Evolutionary conservation across 2,888 invertebrate genomes (phyloP).

Genomic region (Drosophila barbarae): DNA sequence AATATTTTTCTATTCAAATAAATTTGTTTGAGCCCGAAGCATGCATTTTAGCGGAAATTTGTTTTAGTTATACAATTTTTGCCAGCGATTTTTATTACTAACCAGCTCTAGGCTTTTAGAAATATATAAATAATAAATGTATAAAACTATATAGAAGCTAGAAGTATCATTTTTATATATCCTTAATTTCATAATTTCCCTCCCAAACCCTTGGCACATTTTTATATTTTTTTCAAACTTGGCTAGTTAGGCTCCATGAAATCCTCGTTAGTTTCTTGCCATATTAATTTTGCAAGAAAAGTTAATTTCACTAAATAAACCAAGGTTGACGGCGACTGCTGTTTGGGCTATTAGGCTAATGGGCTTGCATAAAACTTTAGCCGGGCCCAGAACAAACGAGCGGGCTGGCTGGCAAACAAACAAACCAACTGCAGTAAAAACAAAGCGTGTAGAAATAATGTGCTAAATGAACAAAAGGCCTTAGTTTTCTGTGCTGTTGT

Average conservation of each 20-base stretch:
- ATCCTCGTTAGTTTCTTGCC: conserved; percentile 1
- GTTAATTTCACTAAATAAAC: conserved; percentile 54
- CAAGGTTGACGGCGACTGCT: conserved; percentile 26
- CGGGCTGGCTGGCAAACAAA: conserved; percentile 14
- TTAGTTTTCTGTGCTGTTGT: conserved; percentile 1
- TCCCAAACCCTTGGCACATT: background rate
- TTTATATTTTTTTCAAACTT: background rate
- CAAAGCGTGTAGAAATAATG: conserved; percentile 66
- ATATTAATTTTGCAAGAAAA: conserved; percentile 38
- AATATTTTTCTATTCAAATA: background rate
- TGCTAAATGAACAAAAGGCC: conserved; percentile 54
- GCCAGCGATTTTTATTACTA: background rate
- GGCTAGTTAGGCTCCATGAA: conserved; percentile 2
- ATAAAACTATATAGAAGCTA: background rate
- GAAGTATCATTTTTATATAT: background rate
- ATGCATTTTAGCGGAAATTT: accelerated
- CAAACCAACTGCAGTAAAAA: conserved; percentile 50
- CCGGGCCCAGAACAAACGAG: conserved; percentile 26
- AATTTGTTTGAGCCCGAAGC: background rate
- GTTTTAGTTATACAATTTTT: background rate
- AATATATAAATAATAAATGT: background rate
- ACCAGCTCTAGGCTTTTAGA: background rate
- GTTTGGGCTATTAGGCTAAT: conserved; percentile 57
- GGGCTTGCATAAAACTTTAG: conserved; percentile 56
- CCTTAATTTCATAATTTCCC: background rate